These are phyloP conservation scores for Listronotus bonariensis DNA, from an alignment of 1,140 invertebrate genomes.

Conservation along the genomic window DNA sequence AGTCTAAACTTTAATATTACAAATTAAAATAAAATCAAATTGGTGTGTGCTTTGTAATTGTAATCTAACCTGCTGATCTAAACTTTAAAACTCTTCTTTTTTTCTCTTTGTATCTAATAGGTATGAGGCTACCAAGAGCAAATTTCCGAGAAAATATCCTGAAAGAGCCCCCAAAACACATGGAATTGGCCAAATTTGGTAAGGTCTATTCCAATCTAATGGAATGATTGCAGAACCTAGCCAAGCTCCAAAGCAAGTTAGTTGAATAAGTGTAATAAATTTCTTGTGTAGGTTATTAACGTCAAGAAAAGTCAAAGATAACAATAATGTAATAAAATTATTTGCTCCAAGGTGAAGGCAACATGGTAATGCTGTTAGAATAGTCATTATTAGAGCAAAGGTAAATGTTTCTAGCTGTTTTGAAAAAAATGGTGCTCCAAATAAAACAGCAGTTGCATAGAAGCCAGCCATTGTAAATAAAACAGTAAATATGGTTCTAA, in stretches of 20 bases:
- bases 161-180: conserved; percentile 71
- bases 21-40: not conserved
- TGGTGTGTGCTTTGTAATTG: not conserved
- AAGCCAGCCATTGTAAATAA: conserved; percentile 56
- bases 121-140: conserved; percentile 8
- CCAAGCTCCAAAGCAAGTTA: conserved; percentile 83
- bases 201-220: conserved; percentile 89
- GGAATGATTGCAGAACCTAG: conserved; percentile 85
- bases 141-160: conserved; percentile 60
- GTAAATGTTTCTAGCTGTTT: conserved; percentile 73
- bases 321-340: conserved; percentile 58
- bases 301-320: conserved; percentile 59
- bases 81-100: conserved; percentile 1
- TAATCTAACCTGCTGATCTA: not conserved
- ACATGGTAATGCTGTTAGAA: conserved; percentile 69
- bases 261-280: conserved; percentile 63
- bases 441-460: conserved; percentile 70
- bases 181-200: conserved; percentile 84
- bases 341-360: conserved; percentile 66
- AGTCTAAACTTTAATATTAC: not conserved
- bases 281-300: conserved; percentile 60
- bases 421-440: conserved; percentile 71
- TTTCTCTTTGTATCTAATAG: conserved; percentile 19
- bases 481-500: conserved; percentile 52
- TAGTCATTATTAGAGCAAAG: conserved; percentile 68